phyloP scores from a whole-genome alignment of 2,888 invertebrate genomes.

The Diploptera punctata region DNA sequence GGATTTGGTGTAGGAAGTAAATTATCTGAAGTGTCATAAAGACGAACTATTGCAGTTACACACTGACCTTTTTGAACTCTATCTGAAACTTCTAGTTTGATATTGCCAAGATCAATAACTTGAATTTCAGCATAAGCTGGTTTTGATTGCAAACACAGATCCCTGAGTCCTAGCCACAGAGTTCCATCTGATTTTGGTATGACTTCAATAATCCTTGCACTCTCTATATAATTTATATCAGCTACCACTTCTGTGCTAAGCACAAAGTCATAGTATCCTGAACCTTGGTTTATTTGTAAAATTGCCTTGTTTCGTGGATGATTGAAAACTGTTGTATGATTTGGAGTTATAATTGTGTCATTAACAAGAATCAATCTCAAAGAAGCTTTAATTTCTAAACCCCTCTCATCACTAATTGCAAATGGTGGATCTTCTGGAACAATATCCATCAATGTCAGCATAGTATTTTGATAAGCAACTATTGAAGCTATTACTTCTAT shows the following conservation, averaged over 20 bases:
- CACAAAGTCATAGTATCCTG: slow-evolving; percentile 68
- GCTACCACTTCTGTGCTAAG: slow-evolving; percentile 62
- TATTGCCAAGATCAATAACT: slow-evolving; percentile 58
- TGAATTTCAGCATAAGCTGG: slow-evolving; percentile 35
- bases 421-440: slow-evolving; percentile 59
- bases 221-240: slow-evolving; percentile 61
- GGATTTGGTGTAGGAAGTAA: slow-evolving; percentile 56
- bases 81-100: slow-evolving; percentile 70
- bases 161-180: slow-evolving; percentile 53
- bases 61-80: slow-evolving; percentile 71
- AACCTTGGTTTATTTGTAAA: slow-evolving; percentile 67
- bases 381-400: slow-evolving; percentile 53
- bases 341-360: slow-evolving; percentile 63
- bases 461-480: slow-evolving; percentile 54
- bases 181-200: slow-evolving; percentile 64
- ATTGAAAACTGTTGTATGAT: slow-evolving; percentile 64
- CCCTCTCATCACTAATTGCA: slow-evolving; percentile 54
- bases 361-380: slow-evolving; percentile 66
- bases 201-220: slow-evolving; percentile 59
- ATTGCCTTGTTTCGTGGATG: slow-evolving; percentile 64
- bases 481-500: slow-evolving; percentile 60
- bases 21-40: slow-evolving; percentile 69
- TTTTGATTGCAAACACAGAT: slow-evolving; percentile 52
- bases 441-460: slow-evolving; percentile 51
- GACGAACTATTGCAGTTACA: slow-evolving; percentile 63